A percentile compares a stretch with the other conserved stretches of the same genome.
Conservation (phyloP, 2,888 invertebrate genomes). For the Melipona bicolor region DNA sequence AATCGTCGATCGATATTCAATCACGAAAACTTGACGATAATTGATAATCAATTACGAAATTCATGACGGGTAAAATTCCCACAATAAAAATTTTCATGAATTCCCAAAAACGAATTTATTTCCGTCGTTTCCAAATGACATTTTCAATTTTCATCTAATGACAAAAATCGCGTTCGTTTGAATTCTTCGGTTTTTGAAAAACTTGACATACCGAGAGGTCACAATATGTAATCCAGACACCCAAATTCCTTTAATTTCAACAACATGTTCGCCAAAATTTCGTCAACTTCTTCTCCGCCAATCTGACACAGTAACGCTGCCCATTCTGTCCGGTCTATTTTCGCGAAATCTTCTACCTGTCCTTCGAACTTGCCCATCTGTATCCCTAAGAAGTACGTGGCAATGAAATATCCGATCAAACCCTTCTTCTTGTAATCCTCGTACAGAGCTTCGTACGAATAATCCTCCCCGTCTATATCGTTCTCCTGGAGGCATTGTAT, state of each 20-base stretch:
- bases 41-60: neutral
- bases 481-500: conserved; percentile 62
- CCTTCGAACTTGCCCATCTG: conserved; percentile 18
- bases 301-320: accelerated
- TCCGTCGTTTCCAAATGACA: too few species aligned
- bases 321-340: neutral
- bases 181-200: neutral
- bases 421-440: conserved; percentile 73
- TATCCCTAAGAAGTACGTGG: conserved; percentile 64
- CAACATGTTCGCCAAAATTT: conserved; percentile 75
- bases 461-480: conserved; percentile 68
- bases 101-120: too few species aligned
- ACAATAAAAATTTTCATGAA: too few species aligned
- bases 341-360: accelerated
- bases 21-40: neutral
- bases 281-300: conserved; percentile 73
- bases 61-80: neutral
- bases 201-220: neutral
- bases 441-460: conserved; percentile 71
- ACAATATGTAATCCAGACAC: conserved; percentile 64
- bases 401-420: conserved; percentile 73
- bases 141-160: neutral
- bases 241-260: conserved; percentile 74
- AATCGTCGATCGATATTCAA: neutral
- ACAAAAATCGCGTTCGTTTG: neutral